Base-by-base conservation (phyloP, 2,888 invertebrate species). In the Papilio demoleus region DNA sequence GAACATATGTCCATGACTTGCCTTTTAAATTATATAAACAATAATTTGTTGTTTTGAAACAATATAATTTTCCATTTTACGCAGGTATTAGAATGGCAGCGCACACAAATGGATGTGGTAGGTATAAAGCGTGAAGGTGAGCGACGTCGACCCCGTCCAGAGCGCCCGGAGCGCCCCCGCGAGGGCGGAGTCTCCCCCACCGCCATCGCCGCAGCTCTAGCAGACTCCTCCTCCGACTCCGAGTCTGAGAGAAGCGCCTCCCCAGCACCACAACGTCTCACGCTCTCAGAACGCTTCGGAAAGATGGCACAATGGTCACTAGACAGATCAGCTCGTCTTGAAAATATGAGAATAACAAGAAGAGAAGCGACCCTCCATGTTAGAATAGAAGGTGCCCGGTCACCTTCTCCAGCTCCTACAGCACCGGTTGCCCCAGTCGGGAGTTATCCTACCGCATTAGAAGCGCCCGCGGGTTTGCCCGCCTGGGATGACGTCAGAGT, bases 261-360 rank as follows among this genome's bases (percentile, higher is more conserved):
- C 4, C 68, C 68, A 12, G 65, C 81, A 79, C 4, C 81, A 79
- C n/a, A 83, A 75, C 77, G 0, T 84, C 88, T 97, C 80, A 97
- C 97, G 0, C 91, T 97, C 14, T 97, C 97, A 0, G 97, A 97
- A 87, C 94, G 96, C 24, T 97, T 97, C 88, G 97, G 97, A 72
- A 97, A 97, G 93, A 97, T 97, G 95, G 97, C 97, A 24, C 97
- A 97, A 81, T 97, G 97, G 97, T 96, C 96, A 71, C 96, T 96
- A 3, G 97, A 97, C 85, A 93, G 97, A 12, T 94, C 96, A n/a
- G 89, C 94, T 17, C 96, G 97, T 64, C 95, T 97, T 82, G 97
- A 97, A 86, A 97, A 97, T 81, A 97, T 97, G 96, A 93, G 96
- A 68, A 97, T 97, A 74, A 97, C 97, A 69, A 95, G 97, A 72